Evolutionary conservation across 2,113 vertebrate genomes (phyloP).

Genomic region (Hydrochoerus hydrochaeris): DNA sequence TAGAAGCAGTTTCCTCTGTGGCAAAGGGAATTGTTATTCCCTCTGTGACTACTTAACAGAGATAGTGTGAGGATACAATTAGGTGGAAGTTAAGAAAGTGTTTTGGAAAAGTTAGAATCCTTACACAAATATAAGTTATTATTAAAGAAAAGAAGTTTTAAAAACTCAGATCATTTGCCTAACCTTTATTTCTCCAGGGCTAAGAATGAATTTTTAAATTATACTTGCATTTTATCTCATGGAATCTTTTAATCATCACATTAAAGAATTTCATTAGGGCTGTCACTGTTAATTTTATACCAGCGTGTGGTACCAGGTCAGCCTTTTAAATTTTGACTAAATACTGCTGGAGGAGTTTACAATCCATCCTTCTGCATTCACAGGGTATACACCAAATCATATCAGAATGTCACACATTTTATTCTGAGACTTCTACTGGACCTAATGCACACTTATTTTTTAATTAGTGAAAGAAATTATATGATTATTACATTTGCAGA

Average conservation of each 20-base stretch:
- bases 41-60: background rate
- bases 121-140: background rate
- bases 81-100: background rate
- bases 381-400: constrained; percentile 50
- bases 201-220: constrained; percentile 63
- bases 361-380: background rate
- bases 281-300: constrained; percentile 69
- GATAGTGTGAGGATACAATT: background rate
- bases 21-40: background rate
- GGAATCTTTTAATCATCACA: constrained; percentile 47
- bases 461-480: constrained; percentile 72
- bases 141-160: constrained; percentile 35
- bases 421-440: constrained; percentile 65
- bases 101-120: constrained; percentile 49
- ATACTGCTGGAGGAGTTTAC: constrained; percentile 58
- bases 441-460: constrained; percentile 51
- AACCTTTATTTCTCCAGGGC: constrained; percentile 54
- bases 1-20: background rate
- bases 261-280: constrained; percentile 54
- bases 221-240: constrained; percentile 39
- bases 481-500: background rate
- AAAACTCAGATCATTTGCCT: constrained; percentile 45
- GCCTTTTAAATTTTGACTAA: constrained; percentile 74
- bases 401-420: constrained; percentile 34
- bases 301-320: constrained; percentile 39